Base-by-base conservation (phyloP, 2,888 invertebrate species). In the Abscondita cerata region DNA sequence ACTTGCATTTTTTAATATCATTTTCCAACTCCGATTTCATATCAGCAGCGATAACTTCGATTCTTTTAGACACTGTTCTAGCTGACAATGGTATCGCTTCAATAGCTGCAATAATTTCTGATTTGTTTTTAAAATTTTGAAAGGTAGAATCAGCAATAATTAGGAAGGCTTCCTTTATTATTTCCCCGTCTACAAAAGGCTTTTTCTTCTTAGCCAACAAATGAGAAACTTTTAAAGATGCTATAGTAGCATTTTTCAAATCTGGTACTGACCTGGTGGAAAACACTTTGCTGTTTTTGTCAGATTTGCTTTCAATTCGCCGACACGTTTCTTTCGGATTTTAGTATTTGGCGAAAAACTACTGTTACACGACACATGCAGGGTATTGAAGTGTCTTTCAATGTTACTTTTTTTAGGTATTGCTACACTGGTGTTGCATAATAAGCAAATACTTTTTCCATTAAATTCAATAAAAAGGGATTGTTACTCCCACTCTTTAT, bases 41-140 rank as follows among this genome's bases (percentile, higher is more conserved):
- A 51, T 67, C 25, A 47, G 34, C 25, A 25, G 59, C 46, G 33
- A 66, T 63, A 31, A 54, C 53, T 40, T 66, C 50, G 36, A 65
- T 64, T 63, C 69, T 65, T 64, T 67, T 63, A 33, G 68, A 68
- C 38, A 70, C 66, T 53, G 65, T 68, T 41, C 40, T 47, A 19
- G 47, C 54, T 64, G 73, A 71, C 58, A 68, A n/a, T 65, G 71
- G 71, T 20, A 71, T 55, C 41, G 60, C 59, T 52, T 72, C 64
- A 59, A 71, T 72, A 41, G 69, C 69, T 62, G 68, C 66, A 34
- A 72, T 54, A 56, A 72, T 71, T 64, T 72, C 70, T 20, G 47
- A 53, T 68, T 70, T 69, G 38, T 69, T 69, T 54, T 56, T 62
- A 67, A 70, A n/a, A 36, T 58, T 55, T 15, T 48, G 38, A 59